A percentile compares a stretch with the other conserved stretches of the same genome.
Evolutionary conservation across 37 sponge, comb jelly and placozoan species (phyloP).

Genomic region (Eunapius fragilis): DNA sequence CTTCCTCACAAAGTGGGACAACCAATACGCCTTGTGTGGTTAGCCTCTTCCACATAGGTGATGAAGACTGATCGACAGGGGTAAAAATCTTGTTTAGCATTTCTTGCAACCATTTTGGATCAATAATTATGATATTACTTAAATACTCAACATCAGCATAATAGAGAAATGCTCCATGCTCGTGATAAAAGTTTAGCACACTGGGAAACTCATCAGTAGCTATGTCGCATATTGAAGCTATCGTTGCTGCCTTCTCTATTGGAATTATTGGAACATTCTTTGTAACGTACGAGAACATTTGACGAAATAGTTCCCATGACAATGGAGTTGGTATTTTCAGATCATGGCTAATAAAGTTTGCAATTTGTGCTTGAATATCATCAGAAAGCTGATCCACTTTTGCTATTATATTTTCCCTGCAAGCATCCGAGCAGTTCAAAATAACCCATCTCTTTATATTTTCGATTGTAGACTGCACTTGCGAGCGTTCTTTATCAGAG

Average conservation of each 20-base stretch:
- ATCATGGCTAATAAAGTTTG: too few species aligned
- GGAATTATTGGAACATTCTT: background rate
- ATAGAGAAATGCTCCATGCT: background rate
- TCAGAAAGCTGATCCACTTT: background rate
- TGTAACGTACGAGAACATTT: background rate
- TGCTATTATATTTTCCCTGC: background rate
- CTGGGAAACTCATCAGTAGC: background rate
- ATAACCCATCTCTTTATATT: background rate
- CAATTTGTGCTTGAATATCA: too few species aligned
- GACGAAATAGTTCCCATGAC: background rate
- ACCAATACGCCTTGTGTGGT: background rate
- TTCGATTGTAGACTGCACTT: background rate
- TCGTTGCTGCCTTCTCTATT: background rate
- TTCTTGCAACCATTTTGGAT: background rate
- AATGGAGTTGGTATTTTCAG: too few species aligned
- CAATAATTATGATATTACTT: background rate
- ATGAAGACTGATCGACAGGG: background rate
- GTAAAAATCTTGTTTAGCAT: background rate
- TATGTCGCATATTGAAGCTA: background rate
- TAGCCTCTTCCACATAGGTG: background rate
- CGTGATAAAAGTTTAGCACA: background rate
- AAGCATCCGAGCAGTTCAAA: background rate
- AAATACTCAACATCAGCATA: background rate
- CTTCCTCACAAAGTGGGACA: background rate
- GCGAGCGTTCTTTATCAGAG: background rate